Evolutionary conservation across 2,113 vertebrate species (phyloP).

Genomic region (Lethenteron reissneri): DNA sequence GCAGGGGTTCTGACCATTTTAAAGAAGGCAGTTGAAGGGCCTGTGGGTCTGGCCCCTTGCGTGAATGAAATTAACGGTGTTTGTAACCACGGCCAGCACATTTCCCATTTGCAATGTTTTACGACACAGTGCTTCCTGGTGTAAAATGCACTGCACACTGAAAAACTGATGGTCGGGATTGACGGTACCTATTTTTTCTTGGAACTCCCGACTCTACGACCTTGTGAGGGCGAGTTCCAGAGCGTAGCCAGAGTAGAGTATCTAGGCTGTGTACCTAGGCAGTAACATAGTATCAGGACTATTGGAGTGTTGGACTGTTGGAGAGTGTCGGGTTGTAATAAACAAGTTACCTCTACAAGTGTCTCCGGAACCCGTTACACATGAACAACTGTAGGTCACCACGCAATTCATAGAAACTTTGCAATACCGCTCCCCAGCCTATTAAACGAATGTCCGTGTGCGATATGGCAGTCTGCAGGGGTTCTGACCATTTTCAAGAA

Average conservation of each 20-base stretch:
- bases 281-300: too few relatives aligned
- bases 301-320: too few relatives aligned
- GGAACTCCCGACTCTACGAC: too few relatives aligned
- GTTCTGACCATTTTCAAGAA: slow-evolving; percentile 6
- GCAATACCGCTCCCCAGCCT: neutral
- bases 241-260: too few relatives aligned
- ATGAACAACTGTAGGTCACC: slow-evolving; percentile 8
- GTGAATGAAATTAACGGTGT: neutral
- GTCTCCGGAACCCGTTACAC: too few relatives aligned
- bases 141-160: slow-evolving; percentile 6
- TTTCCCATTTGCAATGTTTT: slow-evolving; percentile 8
- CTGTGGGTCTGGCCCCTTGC: neutral
- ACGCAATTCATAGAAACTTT: neutral
- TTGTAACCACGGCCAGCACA: slow-evolving; percentile 5
- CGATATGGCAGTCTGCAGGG: neutral
- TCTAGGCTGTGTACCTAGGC: too few relatives aligned
- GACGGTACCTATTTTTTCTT: neutral
- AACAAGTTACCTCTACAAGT: too few relatives aligned
- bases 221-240: too few relatives aligned
- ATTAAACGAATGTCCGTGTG: neutral
- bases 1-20: neutral
- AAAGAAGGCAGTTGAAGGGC: slow-evolving; percentile 3
- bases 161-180: neutral
- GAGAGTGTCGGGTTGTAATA: too few relatives aligned
- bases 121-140: neutral